Evolutionary conservation across 2,113 vertebrate genomes (phyloP).

Genomic region (Hemiscyllium ocellatum): DNA sequence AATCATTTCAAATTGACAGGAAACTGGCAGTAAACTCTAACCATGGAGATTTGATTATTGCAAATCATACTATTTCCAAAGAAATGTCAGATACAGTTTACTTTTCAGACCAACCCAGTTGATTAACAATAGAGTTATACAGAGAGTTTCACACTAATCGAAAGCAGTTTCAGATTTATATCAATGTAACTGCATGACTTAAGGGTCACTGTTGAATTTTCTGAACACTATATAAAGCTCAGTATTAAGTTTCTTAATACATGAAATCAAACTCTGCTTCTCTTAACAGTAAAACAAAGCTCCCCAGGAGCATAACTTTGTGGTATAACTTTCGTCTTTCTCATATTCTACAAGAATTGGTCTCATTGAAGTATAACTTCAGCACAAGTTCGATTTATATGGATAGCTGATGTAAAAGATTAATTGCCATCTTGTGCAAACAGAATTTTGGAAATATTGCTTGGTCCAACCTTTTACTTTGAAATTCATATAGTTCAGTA

Average conservation of each 20-base stretch:
- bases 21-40: conserved; percentile 6
- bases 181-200: neutral
- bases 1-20: conserved; percentile 27
- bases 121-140: neutral
- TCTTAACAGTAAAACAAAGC: neutral
- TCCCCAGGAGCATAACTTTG: neutral
- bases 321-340: neutral
- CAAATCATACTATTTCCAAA: conserved; percentile 7
- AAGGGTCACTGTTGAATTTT: neutral
- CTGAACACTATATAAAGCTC: neutral
- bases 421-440: neutral
- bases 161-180: neutral
- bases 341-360: neutral
- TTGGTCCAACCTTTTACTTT: neutral
- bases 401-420: neutral
- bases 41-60: neutral
- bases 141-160: neutral
- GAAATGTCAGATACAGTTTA: neutral
- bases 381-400: neutral
- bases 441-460: neutral
- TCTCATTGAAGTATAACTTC: neutral
- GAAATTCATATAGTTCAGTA: neutral
- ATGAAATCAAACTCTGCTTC: neutral
- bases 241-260: neutral
- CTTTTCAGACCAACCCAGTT: neutral